Conservation (phyloP, 2,797 vertebrate species). For the Anisognathus igniventris region DNA sequence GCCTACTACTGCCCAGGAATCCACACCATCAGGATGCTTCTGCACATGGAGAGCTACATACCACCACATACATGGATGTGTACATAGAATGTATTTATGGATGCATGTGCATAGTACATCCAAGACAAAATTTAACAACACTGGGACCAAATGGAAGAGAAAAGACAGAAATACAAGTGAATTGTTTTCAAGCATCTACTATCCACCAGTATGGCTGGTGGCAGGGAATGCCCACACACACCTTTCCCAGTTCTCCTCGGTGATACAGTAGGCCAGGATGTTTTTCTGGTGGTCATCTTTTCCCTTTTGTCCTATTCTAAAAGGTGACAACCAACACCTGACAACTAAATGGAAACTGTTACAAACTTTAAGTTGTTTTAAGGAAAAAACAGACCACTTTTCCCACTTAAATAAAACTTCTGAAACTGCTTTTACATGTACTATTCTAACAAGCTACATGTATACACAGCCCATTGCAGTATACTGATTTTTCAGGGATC, state of each 20-base stretch:
- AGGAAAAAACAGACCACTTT: background rate
- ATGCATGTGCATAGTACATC: background rate
- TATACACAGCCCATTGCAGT: background rate
- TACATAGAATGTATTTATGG: too few species aligned
- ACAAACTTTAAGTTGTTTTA: background rate
- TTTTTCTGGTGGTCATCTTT: background rate
- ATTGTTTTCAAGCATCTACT: background rate
- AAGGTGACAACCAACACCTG: background rate
- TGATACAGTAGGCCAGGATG: background rate
- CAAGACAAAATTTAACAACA: background rate
- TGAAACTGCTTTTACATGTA: background rate
- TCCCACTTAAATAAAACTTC: background rate
- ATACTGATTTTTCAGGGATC: background rate
- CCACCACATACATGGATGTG: background rate
- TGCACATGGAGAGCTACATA: background rate
- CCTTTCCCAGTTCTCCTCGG: background rate
- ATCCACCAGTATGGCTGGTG: background rate
- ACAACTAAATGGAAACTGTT: background rate
- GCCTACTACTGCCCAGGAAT: background rate
- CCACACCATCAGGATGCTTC: background rate
- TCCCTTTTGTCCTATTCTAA: background rate
- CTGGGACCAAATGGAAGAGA: background rate
- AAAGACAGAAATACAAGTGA: background rate
- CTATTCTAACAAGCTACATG: background rate
- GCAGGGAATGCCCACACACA: background rate